Base-by-base conservation (phyloP, 2,797 vertebrate species). In the Florisuga fusca region DNA sequence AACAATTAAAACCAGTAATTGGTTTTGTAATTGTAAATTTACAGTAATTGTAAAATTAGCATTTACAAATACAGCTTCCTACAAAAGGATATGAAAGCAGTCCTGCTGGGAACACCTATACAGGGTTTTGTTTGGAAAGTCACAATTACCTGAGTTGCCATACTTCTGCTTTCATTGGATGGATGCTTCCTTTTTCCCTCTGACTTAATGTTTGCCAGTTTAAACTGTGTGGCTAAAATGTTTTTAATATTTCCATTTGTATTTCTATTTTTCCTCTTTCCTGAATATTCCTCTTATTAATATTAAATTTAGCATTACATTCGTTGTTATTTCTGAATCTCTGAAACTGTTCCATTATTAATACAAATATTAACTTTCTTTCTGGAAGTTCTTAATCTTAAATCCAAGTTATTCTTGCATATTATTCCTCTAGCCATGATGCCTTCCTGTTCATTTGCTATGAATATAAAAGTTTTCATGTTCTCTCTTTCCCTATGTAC, bases 291-390 rank as follows among this genome's bases (percentile, higher is more conserved):
- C n/a, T 87, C 61, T 61, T 66, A 34, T 87, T 85, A 89, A 53
- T 82, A 55, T 58, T 64, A 53, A 80, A 48, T 45, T 55, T 48
- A 68, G 21, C 63, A 45, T 72, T 26, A 45, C 58, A 73, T 41
- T 62, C 29, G 36, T 79, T 82, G n/a, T 20, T 79, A 12, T 26
- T 91, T 76, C 26, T 31, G 64, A 55, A 79, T 71, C 41, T 48
- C 31, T 66, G 67, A 73, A 94, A 89, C 67, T 87, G n/a, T 93
- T 85, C 45, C 59, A 89, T 55, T 91, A 90, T 92, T 82, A 87
- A 79, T 71, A 45, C 20, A 95, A 84, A 90, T 75, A 88, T 72
- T 55, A 73, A 38, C 16, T 55, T 61, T 20, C 27, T 74, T 79
- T 82, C 55, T 90, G 61, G 41, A 81, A 81, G 14, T 64, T 69